Evolutionary conservation across 2,113 vertebrate species (phyloP).

Genomic region (Paradoxurus hermaphroditus): DNA sequence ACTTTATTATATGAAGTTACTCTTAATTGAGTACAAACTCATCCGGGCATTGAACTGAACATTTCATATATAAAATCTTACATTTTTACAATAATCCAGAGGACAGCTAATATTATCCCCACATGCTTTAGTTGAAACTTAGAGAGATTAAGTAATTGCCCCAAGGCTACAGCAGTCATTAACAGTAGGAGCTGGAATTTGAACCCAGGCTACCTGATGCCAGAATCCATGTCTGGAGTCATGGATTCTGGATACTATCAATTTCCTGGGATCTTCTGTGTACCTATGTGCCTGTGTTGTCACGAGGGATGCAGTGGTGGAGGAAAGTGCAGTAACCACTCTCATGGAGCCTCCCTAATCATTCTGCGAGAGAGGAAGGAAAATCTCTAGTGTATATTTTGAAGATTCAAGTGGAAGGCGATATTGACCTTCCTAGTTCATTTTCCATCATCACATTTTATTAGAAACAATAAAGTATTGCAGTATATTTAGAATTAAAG

Average conservation of each 20-base stretch:
- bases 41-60: neutral
- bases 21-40: neutral
- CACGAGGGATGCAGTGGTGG: neutral
- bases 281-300: neutral
- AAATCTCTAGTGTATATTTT: neutral
- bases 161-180: neutral
- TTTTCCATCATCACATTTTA: neutral
- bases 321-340: neutral
- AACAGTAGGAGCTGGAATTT: neutral
- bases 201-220: neutral
- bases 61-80: slow-evolving; percentile 22
- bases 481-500: neutral
- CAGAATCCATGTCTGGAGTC: neutral
- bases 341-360: neutral
- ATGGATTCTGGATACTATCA: neutral
- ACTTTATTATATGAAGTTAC: neutral
- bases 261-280: neutral
- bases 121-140: neutral
- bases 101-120: neutral
- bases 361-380: neutral
- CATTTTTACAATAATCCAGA: slow-evolving; percentile 11
- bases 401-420: neutral
- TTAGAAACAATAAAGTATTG: neutral
- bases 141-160: neutral
- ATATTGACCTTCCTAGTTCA: neutral